Evolutionary conservation across 2,113 vertebrate species (phyloP).

Genomic region (Oreochromis spilurus): DNA sequence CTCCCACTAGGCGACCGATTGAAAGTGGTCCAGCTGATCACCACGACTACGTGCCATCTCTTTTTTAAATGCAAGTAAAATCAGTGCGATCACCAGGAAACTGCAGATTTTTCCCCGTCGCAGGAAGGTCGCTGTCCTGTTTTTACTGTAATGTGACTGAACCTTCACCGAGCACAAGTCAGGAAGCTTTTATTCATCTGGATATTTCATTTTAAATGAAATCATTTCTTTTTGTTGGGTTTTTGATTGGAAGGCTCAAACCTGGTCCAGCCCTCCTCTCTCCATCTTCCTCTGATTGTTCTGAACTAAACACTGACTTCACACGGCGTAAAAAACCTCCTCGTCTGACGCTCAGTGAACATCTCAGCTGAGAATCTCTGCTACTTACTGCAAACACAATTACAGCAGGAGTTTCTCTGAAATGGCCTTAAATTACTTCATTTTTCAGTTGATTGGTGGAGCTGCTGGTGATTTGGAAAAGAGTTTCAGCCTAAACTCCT

Average conservation of each 20-base stretch:
- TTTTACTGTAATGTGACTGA: background rate
- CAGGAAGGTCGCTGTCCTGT: background rate
- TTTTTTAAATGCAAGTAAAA: background rate
- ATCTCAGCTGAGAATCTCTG: background rate
- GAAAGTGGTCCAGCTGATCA: background rate
- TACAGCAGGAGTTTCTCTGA: background rate
- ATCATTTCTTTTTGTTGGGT: background rate
- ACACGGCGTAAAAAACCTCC: background rate
- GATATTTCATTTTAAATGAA: background rate
- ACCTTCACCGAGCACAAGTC: background rate
- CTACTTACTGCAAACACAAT: background rate
- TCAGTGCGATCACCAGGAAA: background rate
- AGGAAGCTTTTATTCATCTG: background rate
- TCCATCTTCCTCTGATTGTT: background rate
- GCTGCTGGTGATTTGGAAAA: background rate
- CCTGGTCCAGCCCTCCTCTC: background rate
- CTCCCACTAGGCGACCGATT: background rate
- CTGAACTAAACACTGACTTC: background rate
- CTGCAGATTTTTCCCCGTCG: background rate
- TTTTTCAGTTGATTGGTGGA: background rate
- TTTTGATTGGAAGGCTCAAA: background rate
- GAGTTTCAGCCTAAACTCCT: constrained; percentile 7
- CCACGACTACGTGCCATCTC: background rate
- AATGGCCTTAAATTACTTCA: background rate
- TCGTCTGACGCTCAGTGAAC: background rate